phyloP scores from a whole-genome alignment of 2,888 invertebrate species.

The Sarcophaga caerulescens region DNA sequence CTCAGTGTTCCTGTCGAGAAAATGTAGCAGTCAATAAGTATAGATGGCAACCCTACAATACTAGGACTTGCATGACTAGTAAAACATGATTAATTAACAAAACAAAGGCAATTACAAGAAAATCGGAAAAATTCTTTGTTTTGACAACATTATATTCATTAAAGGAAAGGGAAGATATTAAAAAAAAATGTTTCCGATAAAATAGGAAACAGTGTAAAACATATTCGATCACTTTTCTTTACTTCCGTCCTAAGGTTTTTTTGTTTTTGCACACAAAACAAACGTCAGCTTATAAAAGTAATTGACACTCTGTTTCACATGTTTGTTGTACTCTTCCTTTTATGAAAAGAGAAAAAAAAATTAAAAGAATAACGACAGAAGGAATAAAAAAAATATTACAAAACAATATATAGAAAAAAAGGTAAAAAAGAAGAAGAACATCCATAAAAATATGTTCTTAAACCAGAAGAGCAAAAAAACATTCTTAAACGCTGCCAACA shows the following conservation, averaged over 20 bases:
- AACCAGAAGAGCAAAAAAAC: background rate
- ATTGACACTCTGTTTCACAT: slow-evolving; percentile 55
- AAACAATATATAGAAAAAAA: too few relatives aligned
- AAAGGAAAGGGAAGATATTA: background rate
- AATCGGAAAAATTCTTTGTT: too few relatives aligned
- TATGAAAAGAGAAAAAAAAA: background rate
- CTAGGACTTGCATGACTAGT: too few relatives aligned
- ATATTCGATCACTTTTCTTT: too few relatives aligned
- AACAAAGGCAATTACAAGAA: too few relatives aligned
- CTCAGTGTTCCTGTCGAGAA: too few relatives aligned
- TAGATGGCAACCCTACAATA: too few relatives aligned
- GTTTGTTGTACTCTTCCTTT: slow-evolving; percentile 11
- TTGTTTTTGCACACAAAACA: slow-evolving; percentile 15
- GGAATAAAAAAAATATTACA: too few relatives aligned
- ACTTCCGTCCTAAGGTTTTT: background rate
- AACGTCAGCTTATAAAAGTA: slow-evolving; percentile 28
- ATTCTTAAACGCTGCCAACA: background rate
- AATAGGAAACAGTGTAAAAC: slow-evolving; percentile 20
- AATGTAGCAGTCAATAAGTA: too few relatives aligned
- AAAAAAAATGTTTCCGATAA: background rate
- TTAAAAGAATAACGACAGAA: background rate
- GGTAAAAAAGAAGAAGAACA: slow-evolving; percentile 1
- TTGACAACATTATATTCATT: too few relatives aligned
- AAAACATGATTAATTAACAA: too few relatives aligned
- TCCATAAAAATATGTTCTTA: slow-evolving; percentile 18